Base-by-base conservation (phyloP, 2,888 invertebrate species). In the Metacarcinus magister region DNA sequence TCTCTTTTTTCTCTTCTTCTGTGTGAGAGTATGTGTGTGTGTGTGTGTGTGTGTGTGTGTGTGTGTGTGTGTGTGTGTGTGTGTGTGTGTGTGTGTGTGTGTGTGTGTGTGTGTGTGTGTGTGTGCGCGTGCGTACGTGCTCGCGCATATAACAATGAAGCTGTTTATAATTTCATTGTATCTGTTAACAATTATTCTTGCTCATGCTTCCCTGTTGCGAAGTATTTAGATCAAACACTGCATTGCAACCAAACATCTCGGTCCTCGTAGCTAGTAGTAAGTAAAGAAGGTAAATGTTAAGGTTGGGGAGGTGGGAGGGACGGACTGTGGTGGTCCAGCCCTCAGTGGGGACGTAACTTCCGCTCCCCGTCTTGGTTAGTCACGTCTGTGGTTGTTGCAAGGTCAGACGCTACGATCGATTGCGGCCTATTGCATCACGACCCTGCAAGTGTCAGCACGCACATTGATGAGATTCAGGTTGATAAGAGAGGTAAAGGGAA, bases 341-440 rank as follows among this genome's bases (percentile, higher is more conserved):
- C 87, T 87, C 39, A 87, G 39, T 39, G 87, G 87, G 87, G 39
- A 87, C 87, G 39, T 19, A 87, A 87, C 87, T 87, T 87, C 87
- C 87, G 87, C 87, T 87, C 87, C 4, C 39, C 39, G 32, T 28
- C 75, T 28, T 39, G 87, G 87, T 87, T 87, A 87, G 87, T 87
- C 87, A 87, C 87, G 87, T 87, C 87, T 87, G 39, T 87, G 39
- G 39, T 39, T 87, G 87, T 39, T 87, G 39, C 87, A 39, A 87
- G 87, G 87, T 87, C 87, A 87, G 87, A 87, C 87, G 19, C 39
- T 32, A 87, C 39, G 87, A 87, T 87, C 87, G 87, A 87, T 87
- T 10, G 39, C 87, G 32, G 87, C 87, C 87, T 39, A 87, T 87
- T 87, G 87, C 87, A 87, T 87, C 87, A 87, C 87, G 87, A 87